Evolutionary conservation across 2,113 vertebrate species (phyloP).

Genomic region (Passerina amoena): DNA sequence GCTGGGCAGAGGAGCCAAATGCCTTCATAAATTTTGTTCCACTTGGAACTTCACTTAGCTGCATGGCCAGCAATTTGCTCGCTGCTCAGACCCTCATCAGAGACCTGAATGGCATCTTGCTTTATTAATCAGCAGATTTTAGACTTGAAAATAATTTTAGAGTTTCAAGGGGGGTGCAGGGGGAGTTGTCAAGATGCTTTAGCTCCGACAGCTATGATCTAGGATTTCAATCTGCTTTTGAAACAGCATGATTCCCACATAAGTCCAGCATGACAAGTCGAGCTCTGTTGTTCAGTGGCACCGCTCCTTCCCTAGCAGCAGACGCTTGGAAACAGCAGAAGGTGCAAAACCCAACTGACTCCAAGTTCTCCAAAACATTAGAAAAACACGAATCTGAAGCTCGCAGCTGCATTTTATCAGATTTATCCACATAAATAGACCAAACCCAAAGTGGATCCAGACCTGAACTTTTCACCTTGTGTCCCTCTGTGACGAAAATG

Average conservation of each 20-base stretch:
- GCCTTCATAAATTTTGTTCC: background rate
- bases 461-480: constrained; percentile 64
- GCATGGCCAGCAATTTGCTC: background rate
- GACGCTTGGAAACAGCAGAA: constrained; percentile 13
- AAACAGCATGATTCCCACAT: background rate
- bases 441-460: constrained; percentile 55
- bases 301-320: background rate
- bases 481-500: constrained; percentile 62
- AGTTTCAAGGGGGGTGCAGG: background rate
- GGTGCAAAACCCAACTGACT: constrained; percentile 45
- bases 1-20: background rate
- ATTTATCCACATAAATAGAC: constrained; percentile 55
- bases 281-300: constrained; percentile 12
- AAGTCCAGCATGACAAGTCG: background rate
- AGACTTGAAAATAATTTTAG: background rate
- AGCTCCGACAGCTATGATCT: background rate
- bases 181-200: constrained; percentile 10
- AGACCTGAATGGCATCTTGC: background rate
- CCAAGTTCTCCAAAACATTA: background rate
- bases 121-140: constrained; percentile 32
- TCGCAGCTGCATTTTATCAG: constrained; percentile 57
- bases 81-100: background rate
- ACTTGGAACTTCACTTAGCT: background rate
- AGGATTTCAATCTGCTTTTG: constrained; percentile 28
- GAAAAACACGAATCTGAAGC: constrained; percentile 16